These are phyloP conservation scores for Orientallactaga bullata DNA, from an alignment of 2,113 vertebrate genomes.

Conservation along the genomic window DNA sequence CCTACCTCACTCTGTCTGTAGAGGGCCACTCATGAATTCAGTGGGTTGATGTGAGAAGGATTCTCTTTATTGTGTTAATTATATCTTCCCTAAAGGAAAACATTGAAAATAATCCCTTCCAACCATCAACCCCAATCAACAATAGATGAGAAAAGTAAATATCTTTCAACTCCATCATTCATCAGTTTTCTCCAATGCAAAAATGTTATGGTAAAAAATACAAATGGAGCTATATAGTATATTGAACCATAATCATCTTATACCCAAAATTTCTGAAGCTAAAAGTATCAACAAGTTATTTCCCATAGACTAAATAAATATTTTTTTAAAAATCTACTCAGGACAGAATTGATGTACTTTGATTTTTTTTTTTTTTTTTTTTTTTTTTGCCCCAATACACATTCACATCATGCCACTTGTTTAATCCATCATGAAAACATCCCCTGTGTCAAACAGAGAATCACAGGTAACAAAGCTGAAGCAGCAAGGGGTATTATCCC, in stretches of 20 bases:
- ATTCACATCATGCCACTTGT: background rate
- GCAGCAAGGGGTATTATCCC: background rate
- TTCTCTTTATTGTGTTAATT: background rate
- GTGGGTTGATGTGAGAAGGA: too few species aligned
- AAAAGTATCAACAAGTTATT: background rate
- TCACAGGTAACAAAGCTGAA: background rate
- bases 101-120: background rate
- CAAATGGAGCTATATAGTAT: background rate
- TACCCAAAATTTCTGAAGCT: background rate
- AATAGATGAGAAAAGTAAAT: background rate
- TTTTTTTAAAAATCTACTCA: background rate
- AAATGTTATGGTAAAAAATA: background rate
- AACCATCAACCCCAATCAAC: background rate
- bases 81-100: background rate
- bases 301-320: background rate
- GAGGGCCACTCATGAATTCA: background rate
- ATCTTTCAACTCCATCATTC: background rate
- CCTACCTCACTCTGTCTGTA: background rate
- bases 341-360: background rate
- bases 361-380: background rate
- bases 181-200: background rate
- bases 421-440: conserved; percentile 8
- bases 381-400: background rate
- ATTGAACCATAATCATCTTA: background rate
- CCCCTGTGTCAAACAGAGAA: background rate